Percentiles rank a stretch among this genome's conserved stretches.
These are phyloP conservation scores for Dendrophyllia cribrosa DNA, from an alignment of 64 coral and sea anemone genomes.

Conservation along the genomic window DNA sequence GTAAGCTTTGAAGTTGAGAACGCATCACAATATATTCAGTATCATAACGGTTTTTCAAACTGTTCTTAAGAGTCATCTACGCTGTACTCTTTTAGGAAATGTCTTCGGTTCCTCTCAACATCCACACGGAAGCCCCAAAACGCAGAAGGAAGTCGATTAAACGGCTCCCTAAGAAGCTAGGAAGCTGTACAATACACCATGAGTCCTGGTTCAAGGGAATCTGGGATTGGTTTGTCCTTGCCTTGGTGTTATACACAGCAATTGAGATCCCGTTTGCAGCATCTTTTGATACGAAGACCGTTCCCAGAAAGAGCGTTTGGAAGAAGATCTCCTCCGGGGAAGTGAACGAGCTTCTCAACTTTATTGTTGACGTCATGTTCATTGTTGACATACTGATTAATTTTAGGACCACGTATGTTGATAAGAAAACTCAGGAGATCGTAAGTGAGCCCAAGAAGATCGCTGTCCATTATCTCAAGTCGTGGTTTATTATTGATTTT, in stretches of 20 bases:
- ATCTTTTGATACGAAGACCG: slow-evolving; percentile 49
- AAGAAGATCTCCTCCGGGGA: slow-evolving; percentile 2
- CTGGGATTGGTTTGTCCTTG: slow-evolving; percentile 90
- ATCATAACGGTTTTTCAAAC: too few relatives aligned
- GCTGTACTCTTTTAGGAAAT: background rate
- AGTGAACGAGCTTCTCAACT: slow-evolving; percentile 43
- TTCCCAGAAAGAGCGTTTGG: background rate
- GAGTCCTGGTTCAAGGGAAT: slow-evolving; percentile 79
- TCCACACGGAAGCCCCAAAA: background rate
- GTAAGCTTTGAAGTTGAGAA: too few relatives aligned
- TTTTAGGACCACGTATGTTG: slow-evolving; percentile 90
- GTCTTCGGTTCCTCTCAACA: background rate
- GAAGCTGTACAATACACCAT: slow-evolving; percentile 62
- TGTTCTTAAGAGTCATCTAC: too few relatives aligned
- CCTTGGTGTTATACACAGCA: slow-evolving; percentile 79
- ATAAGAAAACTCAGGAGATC: slow-evolving; percentile 49
- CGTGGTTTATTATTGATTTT: slow-evolving; percentile 95
- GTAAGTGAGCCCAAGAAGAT: slow-evolving; percentile 79
- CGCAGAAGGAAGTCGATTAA: background rate
- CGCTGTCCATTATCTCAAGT: slow-evolving; percentile 88
- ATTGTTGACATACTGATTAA: slow-evolving; percentile 94
- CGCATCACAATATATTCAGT: too few relatives aligned
- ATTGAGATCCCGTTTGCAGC: slow-evolving; percentile 86
- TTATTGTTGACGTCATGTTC: slow-evolving; percentile 92
- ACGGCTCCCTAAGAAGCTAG: background rate